Percentiles rank a stretch among this genome's conserved stretches.
Evolutionary conservation across 2,113 vertebrate genomes (phyloP).

Genomic region (Gavia stellata): DNA sequence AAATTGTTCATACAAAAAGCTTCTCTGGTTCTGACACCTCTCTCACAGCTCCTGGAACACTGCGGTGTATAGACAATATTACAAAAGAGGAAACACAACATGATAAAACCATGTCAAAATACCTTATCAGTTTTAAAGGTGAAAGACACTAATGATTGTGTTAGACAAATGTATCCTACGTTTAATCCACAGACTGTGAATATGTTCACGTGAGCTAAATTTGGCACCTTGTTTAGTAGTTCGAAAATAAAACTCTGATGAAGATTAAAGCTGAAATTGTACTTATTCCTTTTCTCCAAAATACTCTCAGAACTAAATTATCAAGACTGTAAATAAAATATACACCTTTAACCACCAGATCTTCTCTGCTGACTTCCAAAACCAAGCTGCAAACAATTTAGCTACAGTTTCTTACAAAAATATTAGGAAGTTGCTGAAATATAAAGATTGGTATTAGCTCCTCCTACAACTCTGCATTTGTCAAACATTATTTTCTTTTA

Average conservation of each 20-base stretch:
- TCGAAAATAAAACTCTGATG: neutral
- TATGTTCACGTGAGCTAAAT: neutral
- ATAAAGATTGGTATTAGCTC: neutral
- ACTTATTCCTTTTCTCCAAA: neutral
- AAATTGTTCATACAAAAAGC: slow-evolving; percentile 89
- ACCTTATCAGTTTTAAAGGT: neutral
- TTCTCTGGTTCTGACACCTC: slow-evolving; percentile 81
- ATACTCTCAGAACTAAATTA: neutral
- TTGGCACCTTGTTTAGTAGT: neutral
- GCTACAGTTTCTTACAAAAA: neutral
- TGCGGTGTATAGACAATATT: slow-evolving; percentile 21
- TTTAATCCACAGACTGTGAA: neutral
- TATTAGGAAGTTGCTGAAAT: neutral
- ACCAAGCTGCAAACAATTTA: neutral
- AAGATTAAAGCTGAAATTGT: neutral
- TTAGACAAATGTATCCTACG: neutral
- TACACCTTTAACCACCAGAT: neutral
- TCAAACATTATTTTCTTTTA: neutral
- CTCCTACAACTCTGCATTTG: neutral
- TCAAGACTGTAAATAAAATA: neutral
- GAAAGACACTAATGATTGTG: neutral
- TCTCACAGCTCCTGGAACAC: slow-evolving; percentile 91
- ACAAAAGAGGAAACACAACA: neutral
- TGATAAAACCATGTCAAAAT: neutral
- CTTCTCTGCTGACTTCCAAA: neutral